Base-by-base conservation (phyloP, 2,113 vertebrate genomes). In the Leuciscus idus region DNA sequence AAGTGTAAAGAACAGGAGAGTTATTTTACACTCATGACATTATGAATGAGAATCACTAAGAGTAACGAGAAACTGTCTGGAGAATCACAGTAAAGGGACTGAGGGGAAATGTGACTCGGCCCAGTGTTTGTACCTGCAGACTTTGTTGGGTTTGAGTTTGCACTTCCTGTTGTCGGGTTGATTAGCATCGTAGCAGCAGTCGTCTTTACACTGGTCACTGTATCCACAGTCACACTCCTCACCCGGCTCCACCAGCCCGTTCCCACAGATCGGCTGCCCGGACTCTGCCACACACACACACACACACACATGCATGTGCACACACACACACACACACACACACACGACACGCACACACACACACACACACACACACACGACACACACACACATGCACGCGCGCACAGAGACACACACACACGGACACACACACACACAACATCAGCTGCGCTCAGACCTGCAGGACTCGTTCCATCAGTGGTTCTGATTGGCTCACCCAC, bases 161-260 rank as follows among this genome's bases (percentile, higher is more conserved):
- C 98, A 99, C 87, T 98, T 98, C 90, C 92, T 96, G 89, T 97
- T 96, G 88, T 98, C 98, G 0, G 95, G 61, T 86, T 99, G 96
- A 93, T 99, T 98, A 78, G 98, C 98, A 21, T 98, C 96, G 0
- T 96, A 98, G 92, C 98, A 99, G 91, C 98, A 99, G 1, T 95
- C 94, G 66, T 99, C 98, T 87, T 94, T 97, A 92, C 98, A 99
- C 88, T 99, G 98, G 89, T 99, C 98, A n/a, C 95, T 98, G 92
- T 99, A 99, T 30, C 98, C 98, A 82, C 98, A 99, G 83, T 99
- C 98, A 81, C 98, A 99, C 89, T 99, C 93, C 87, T 99, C 98
- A 23, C 98, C 98, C 43, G 95, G 95, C 90, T 99, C 98, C 68
- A 99, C 98, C 91, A 99, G 93, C 21, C 98, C 98, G 30, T 99